These are phyloP conservation scores for Sander vitreus DNA, from an alignment of 2,113 vertebrate genomes.

Conservation along the genomic window DNA sequence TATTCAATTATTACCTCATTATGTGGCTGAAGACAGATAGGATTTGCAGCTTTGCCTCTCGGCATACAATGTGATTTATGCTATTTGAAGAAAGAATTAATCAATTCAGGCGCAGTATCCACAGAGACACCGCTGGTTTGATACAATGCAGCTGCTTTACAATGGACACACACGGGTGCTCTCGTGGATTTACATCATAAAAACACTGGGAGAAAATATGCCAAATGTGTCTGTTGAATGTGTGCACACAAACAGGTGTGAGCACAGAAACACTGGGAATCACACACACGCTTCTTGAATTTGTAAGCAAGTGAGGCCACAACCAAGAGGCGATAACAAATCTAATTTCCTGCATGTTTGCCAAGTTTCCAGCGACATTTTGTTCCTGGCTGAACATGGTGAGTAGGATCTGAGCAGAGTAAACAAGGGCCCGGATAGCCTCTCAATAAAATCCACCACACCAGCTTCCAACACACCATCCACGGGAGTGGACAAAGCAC, in stretches of 20 bases:
- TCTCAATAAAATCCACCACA: slow-evolving; percentile 36
- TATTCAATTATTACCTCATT: slow-evolving; percentile 72
- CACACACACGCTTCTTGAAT: slow-evolving; percentile 9
- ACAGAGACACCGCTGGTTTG: slow-evolving; percentile 31
- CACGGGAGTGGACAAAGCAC: slow-evolving; percentile 17
- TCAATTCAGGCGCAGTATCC: slow-evolving; percentile 30
- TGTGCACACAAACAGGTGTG: slow-evolving; percentile 46
- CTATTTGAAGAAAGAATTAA: slow-evolving; percentile 47
- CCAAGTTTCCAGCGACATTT: slow-evolving; percentile 63
- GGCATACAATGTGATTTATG: slow-evolving; percentile 54
- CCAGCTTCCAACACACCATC: slow-evolving; percentile 20
- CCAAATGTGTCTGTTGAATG: slow-evolving; percentile 16
- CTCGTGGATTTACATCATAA: slow-evolving; percentile 59
- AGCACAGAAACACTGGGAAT: slow-evolving; percentile 8
- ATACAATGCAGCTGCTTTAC: slow-evolving; percentile 49
- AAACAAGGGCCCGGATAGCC: slow-evolving; percentile 66
- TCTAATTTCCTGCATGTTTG: slow-evolving; percentile 75
- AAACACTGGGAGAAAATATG: slow-evolving; percentile 34
- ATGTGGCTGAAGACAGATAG: slow-evolving; percentile 52
- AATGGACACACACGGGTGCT: slow-evolving; percentile 56
- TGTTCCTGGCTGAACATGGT: slow-evolving; percentile 58
- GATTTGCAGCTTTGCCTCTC: slow-evolving; percentile 56
- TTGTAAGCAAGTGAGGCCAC: slow-evolving; percentile 41
- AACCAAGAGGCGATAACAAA: slow-evolving; percentile 66
- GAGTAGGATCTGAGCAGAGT: slow-evolving; percentile 56